phyloP scores from a whole-genome alignment of 1,140 invertebrate genomes.

The Dufourea novaeangliae region DNA sequence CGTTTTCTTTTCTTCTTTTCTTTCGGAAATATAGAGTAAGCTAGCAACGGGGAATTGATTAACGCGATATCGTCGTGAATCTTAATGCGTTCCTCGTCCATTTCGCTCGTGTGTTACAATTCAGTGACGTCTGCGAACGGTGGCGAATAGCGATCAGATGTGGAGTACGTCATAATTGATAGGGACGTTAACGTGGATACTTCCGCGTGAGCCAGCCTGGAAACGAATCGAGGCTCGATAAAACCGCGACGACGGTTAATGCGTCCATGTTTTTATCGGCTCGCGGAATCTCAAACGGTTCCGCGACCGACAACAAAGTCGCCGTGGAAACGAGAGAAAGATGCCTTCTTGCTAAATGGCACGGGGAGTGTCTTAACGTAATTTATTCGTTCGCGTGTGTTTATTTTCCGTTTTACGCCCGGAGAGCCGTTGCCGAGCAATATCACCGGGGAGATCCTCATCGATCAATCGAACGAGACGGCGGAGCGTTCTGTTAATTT shows the following conservation, averaged over 20 bases:
- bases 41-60: not conserved
- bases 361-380: slow-evolving; percentile 14
- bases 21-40: not conserved
- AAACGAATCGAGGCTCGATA: not conserved
- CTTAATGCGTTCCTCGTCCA: not conserved
- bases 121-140: not conserved
- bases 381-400: slow-evolving; percentile 14
- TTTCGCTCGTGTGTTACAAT: not conserved
- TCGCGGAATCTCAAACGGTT: slow-evolving; percentile 14
- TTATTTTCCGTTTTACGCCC: slow-evolving; percentile 2
- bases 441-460: not conserved
- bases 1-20: not conserved
- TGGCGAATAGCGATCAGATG: not conserved
- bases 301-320: slow-evolving; percentile 8
- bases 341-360: not conserved
- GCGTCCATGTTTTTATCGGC: slow-evolving; percentile 19
- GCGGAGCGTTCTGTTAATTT: not conserved
- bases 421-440: not conserved
- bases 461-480: slow-evolving; percentile 10
- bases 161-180: not conserved
- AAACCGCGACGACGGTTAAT: slow-evolving; percentile 32
- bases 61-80: not conserved
- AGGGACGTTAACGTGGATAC: not conserved
- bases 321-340: not conserved
- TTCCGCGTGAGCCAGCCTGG: too few relatives aligned